Conservation (phyloP, 2,888 invertebrate genomes). For the Oscheius sp. region DNA sequence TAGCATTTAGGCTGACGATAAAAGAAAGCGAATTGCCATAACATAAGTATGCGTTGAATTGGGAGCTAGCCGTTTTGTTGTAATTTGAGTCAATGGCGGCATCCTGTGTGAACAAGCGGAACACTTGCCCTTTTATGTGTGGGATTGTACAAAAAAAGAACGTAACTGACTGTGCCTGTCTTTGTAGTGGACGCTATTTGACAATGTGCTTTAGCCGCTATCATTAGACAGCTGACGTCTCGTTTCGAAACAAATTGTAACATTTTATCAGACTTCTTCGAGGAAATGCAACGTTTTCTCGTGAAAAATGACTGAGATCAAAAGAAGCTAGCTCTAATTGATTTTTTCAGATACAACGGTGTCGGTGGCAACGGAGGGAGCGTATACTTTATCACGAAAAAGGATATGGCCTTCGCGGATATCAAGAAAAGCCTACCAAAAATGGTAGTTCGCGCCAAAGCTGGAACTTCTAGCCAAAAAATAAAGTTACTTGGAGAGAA, state of each 20-base stretch:
- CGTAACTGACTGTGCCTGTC: no score
- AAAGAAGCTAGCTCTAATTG: not conserved
- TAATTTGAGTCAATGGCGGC: no score
- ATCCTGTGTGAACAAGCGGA: no score
- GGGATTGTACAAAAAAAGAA: no score
- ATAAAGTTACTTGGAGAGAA: conserved; percentile 36
- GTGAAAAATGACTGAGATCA: not conserved
- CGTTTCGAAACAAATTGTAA: not conserved
- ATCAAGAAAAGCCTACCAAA: conserved; percentile 43
- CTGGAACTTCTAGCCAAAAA: conserved; percentile 38
- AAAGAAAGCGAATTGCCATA: not conserved
- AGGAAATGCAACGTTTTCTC: not conserved
- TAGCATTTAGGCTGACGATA: not conserved
- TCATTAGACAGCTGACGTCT: not conserved
- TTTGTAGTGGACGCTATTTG: no score
- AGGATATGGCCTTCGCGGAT: conserved; percentile 50
- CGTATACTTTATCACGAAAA: conserved; percentile 53
- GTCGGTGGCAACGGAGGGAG: conserved; percentile 64
- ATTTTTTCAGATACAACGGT: conserved; percentile 60
- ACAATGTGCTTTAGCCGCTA: not conserved
- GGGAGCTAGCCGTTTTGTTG: no score
- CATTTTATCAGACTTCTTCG: not conserved
- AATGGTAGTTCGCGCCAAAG: conserved; percentile 29
- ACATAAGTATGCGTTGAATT: no score
- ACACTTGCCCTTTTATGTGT: no score